A percentile compares a stretch with the other conserved stretches of the same genome.
Conservation (phyloP, 2,888 invertebrate species). For the Mayetiola destructor region DNA sequence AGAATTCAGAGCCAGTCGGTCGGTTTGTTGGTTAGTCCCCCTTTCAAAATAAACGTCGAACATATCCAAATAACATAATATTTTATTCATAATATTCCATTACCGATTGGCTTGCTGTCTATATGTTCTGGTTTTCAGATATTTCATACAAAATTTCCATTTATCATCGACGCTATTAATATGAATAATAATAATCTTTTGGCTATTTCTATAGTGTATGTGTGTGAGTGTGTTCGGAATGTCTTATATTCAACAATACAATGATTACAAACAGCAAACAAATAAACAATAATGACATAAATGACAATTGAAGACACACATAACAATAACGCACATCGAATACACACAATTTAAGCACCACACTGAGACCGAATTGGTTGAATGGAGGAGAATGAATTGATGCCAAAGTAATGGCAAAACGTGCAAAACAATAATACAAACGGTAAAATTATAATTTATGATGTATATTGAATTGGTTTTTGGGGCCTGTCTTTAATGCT, state of each 20-base stretch:
- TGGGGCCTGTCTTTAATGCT: slow-evolving; percentile 10
- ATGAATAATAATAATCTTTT: no score
- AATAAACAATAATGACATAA: background rate
- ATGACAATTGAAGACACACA: slow-evolving; percentile 11
- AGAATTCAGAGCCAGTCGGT: no score
- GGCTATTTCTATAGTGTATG: background rate
- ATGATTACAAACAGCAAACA: background rate
- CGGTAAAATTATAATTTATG: slow-evolving; percentile 7
- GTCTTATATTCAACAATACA: background rate
- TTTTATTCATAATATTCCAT: slow-evolving; percentile 10
- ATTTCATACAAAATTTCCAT: background rate
- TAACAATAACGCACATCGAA: background rate
- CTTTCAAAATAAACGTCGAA: no score
- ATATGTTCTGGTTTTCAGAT: background rate
- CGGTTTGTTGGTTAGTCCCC: no score
- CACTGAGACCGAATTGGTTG: no score
- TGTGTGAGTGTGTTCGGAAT: background rate
- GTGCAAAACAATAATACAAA: no score
- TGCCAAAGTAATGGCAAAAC: no score
- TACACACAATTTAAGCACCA: no score
- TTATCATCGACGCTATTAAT: no score
- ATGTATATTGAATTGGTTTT: slow-evolving; percentile 7
- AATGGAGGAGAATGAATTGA: no score
- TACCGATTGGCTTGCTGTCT: background rate
- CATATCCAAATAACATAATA: slow-evolving; percentile 7